A percentile compares a stretch with the other conserved stretches of the same genome.
These are phyloP conservation scores for Pterostichus niger DNA, from an alignment of 2,888 invertebrate genomes.

Conservation along the genomic window DNA sequence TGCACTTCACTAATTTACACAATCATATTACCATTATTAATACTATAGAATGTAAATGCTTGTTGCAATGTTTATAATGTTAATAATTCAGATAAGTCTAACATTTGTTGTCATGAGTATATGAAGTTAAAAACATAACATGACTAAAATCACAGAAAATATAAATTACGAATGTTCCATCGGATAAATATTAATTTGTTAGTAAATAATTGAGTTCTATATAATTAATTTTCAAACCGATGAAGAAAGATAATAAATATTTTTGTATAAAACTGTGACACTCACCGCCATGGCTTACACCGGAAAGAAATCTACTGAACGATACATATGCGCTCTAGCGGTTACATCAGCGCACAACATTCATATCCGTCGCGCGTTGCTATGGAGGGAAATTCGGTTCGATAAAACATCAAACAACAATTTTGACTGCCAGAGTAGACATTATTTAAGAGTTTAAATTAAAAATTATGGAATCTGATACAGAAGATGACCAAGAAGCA, in stretches of 20 bases:
- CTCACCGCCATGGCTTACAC: constrained; percentile 75
- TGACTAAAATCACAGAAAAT: constrained; percentile 33
- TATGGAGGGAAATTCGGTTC: constrained; percentile 72
- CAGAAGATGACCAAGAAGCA: constrained; percentile 23
- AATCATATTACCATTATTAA: background rate
- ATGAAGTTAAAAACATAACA: constrained; percentile 44
- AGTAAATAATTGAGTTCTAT: background rate
- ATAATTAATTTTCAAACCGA: constrained; percentile 58
- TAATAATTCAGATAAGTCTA: background rate
- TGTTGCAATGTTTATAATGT: background rate
- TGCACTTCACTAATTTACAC: background rate
- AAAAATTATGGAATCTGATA: background rate
- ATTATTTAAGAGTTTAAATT: background rate
- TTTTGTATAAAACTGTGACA: constrained; percentile 69
- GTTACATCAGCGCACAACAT: background rate
- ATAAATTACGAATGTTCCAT: constrained; percentile 11
- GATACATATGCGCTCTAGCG: constrained; percentile 47
- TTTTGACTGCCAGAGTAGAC: background rate
- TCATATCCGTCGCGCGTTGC: constrained; percentile 67
- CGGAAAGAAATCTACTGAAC: constrained; percentile 70
- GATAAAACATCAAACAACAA: constrained; percentile 68
- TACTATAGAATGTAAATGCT: background rate
- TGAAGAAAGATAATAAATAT: constrained; percentile 69
- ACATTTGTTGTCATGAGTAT: constrained; percentile 54
- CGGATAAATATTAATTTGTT: background rate